Base-by-base conservation (phyloP, 2,888 invertebrate genomes). In the Crematogaster levior region DNA sequence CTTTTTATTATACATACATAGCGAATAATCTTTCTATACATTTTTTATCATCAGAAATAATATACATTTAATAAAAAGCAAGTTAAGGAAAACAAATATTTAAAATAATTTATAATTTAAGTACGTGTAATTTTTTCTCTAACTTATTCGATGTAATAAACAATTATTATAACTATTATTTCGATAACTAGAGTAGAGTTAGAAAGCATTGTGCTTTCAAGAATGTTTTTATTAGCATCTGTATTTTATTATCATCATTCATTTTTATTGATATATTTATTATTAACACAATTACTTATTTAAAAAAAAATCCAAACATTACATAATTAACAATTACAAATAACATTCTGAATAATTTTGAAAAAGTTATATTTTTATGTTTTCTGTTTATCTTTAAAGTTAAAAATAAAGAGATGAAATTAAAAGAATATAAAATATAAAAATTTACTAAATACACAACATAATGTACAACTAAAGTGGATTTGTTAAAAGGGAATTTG, bases 131-230 rank as follows among this genome's bases (percentile, higher is more conserved):
- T 46, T 46, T 46, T 5, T n/a, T n/a, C 6, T 46, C 46, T 21
- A 61, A 61, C 7, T 43, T 24, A 24, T 15, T 40, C 9, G 18
- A 9, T 18, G 34, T 15, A 68, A 56, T 37, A 68, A 68, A 21
- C 12, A 70, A 53, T 30, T 51, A 34, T n/a, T n/a, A n/a, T n/a
- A n/a, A n/a, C 10, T 70, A 53, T 30, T 70, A 24, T 18, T 53
- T 48, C 30, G n/a, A 46, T 30, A 51, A 70, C 6, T 0, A 53
- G n/a, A 70, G 5, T 9, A 53, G 3, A n/a, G n/a, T 3, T 37
- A n/a, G 9, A 18, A 68, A 21, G 3, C 1, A 48, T n/a, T 65
- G 18, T n/a, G 43, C 5, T 30, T 12, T 37, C 7, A 43, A 27
- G 21, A 30, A 43, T 5, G n/a, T 46, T 12, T 43, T n/a, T 40